Evolutionary conservation across 2,888 invertebrate genomes (phyloP), one percentile per base, ranked within the genome.

Genomic region (Isotomurus palustris): DNA sequence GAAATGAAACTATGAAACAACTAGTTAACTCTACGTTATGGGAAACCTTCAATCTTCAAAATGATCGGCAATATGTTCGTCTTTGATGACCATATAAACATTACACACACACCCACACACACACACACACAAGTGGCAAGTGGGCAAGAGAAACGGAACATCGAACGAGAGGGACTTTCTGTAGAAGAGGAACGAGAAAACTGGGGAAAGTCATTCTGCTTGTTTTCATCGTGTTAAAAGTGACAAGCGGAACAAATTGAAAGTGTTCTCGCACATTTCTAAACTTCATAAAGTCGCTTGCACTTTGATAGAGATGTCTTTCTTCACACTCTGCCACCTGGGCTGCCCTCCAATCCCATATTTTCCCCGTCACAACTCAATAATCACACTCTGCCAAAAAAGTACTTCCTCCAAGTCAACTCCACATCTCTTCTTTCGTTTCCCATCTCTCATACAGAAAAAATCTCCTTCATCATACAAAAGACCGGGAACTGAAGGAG

Each of bases 231-330:
- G 57, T 60, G 60, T 56, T 60, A 47, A 53, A 56, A 60, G 56
- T 60, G 60, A 60, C 60, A 60, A 60, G 56, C 60, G 60, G 60
- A 60, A 60, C 60, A 60, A 60, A 60, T 60, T 60, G 60, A 60
- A 57, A 56, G 50, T 43, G 49, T 56, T 50, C 21, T 32, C 41
- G 21, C 41, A 40, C 58, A 43, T 53, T 50, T 53, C 38, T 53
- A 32, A 49, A 53, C 53, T 56, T 53, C 53, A 56, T 56, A 56
- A 60, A 53, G 49, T 60, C 55, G 32, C n/a, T n/a, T n/a, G n/a
- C n/a, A n/a, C 19, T 19, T 38, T 38, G 38, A 38, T 38, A 38
- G 8, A n/a, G n/a, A n/a, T n/a, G n/a, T n/a, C n/a, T n/a, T 38
- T 14, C 38, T 38, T 38, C 38, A 38, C 38, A 38, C 38, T 38